phyloP scores from a whole-genome alignment of 2,888 invertebrate species.

The Drosophila anomelani region DNA sequence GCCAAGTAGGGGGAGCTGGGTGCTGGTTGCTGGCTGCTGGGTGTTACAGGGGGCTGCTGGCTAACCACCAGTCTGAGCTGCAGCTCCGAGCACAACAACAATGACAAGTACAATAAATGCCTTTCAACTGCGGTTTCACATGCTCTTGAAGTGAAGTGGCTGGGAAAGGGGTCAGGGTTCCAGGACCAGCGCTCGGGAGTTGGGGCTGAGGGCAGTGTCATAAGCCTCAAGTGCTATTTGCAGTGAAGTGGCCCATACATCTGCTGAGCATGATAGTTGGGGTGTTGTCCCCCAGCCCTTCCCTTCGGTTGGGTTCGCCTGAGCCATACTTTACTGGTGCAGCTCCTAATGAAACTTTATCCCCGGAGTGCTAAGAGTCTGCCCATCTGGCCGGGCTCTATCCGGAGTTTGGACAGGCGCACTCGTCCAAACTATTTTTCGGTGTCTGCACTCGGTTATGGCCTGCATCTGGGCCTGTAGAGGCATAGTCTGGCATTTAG shows the following conservation, averaged over 20 bases:
- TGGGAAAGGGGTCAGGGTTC: conserved; percentile 28
- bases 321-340: conserved; percentile 30
- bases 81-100: conserved; percentile 61
- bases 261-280: conserved; percentile 71
- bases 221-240: conserved; percentile 74
- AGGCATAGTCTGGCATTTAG: background rate
- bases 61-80: conserved; percentile 39
- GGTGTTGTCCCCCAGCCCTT: conserved; percentile 23
- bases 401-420: conserved; percentile 30
- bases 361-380: conserved; percentile 77
- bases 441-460: conserved; percentile 19
- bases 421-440: conserved; percentile 12
- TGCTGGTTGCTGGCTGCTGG: background rate
- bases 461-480: conserved; percentile 3
- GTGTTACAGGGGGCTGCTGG: conserved; percentile 1
- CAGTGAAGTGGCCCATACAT: conserved; percentile 72
- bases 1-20: conserved; percentile 11
- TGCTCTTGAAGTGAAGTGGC: conserved; percentile 78
- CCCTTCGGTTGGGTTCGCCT: background rate
- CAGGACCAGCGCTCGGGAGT: background rate
- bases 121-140: conserved; percentile 82
- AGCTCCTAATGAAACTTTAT: conserved; percentile 80
- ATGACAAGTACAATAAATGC: conserved; percentile 81
- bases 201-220: conserved; percentile 29
- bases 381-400: conserved; percentile 62